Conservation (phyloP, 1,140 invertebrate species). For the Caerostris darwini region DNA sequence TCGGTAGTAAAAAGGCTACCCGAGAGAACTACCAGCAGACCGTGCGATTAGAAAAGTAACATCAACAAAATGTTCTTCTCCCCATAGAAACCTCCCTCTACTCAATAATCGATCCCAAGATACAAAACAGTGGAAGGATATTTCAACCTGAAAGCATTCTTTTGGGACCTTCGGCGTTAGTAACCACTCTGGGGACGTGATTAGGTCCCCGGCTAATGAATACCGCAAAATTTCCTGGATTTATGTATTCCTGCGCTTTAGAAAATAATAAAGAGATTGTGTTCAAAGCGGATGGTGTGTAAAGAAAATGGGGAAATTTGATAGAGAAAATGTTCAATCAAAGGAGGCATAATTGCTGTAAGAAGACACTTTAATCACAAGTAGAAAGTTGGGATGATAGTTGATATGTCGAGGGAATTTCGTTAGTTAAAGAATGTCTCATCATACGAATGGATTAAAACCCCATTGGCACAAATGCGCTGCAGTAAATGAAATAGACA, state of each 20-base stretch:
- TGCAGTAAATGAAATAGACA: too few relatives aligned
- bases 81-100: not conserved
- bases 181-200: conserved; percentile 58
- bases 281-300: conserved; percentile 15
- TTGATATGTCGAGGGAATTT: not conserved
- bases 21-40: conserved; percentile 23
- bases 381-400: not conserved
- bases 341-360: conserved; percentile 46
- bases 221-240: conserved; percentile 36
- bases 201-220: conserved; percentile 34
- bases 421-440: not conserved
- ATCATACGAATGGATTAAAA: not conserved
- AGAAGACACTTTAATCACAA: conserved; percentile 41
- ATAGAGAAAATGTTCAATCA: conserved; percentile 60
- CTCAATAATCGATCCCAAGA: conserved; percentile 39
- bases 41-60: conserved; percentile 40
- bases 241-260: not conserved
- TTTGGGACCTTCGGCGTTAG: conserved; percentile 4
- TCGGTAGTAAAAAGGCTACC: not conserved
- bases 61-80: conserved; percentile 18
- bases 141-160: conserved; percentile 47
- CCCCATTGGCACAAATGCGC: not conserved
- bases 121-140: conserved; percentile 10
- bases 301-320: conserved; percentile 66
- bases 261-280: conserved; percentile 3